A percentile compares a stretch with the other conserved stretches of the same genome.
These are phyloP conservation scores for Notiomystis cincta DNA, from an alignment of 2,113 vertebrate species.

Conservation along the genomic window DNA sequence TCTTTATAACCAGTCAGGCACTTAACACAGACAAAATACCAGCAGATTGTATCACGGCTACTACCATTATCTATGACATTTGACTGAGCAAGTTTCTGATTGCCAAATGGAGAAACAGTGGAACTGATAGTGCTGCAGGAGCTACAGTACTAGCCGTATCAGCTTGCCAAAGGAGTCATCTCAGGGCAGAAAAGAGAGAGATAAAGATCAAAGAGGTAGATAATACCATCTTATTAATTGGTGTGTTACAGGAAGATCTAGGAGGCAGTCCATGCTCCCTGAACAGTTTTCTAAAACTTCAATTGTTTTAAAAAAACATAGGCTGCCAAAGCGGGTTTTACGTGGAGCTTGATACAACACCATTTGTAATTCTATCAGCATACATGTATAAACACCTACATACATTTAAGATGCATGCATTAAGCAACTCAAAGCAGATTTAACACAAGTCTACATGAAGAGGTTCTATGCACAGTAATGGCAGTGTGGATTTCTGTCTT, in stretches of 20 bases:
- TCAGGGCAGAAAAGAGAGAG: not conserved
- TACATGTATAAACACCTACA: not conserved
- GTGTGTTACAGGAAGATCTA: not conserved
- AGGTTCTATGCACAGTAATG: accelerated
- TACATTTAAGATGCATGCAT: not conserved
- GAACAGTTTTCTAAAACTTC: not conserved
- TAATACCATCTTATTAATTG: not conserved
- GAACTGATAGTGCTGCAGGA: not conserved
- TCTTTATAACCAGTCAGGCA: not conserved
- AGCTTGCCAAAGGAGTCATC: not conserved
- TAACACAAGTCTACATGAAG: not conserved
- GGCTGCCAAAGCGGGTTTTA: not conserved
- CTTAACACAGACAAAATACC: not conserved
- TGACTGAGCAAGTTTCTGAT: not conserved
- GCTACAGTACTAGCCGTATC: not conserved
- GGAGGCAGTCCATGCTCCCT: not conserved
- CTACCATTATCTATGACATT: not conserved
- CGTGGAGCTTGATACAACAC: not conserved
- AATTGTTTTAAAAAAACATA: not conserved
- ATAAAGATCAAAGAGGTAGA: not conserved
- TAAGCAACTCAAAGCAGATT: not conserved
- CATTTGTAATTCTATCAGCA: not conserved
- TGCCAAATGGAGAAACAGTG: not conserved
- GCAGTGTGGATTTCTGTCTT: not conserved
- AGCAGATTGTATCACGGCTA: not conserved